Percentiles rank a stretch among this genome's conserved stretches.
phyloP scores from a whole-genome alignment of 2,113 vertebrate species.

The Globicephala melas region DNA sequence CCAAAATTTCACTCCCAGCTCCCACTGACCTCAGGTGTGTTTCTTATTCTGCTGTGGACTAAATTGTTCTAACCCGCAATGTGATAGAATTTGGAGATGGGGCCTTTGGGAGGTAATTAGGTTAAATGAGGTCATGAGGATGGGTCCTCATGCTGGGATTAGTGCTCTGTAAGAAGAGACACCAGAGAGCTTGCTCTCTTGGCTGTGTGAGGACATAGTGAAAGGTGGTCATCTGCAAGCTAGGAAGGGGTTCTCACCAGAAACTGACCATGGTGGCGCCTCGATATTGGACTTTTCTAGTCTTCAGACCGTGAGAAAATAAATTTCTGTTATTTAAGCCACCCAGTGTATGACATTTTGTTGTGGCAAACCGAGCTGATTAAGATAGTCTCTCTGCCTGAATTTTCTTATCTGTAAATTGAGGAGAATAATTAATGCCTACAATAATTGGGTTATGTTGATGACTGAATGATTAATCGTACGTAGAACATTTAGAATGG shows the following conservation, averaged over 20 bases:
- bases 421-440: neutral
- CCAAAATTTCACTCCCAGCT: neutral
- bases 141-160: neutral
- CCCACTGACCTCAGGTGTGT: neutral
- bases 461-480: neutral
- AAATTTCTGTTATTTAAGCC: neutral
- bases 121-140: neutral
- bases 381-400: neutral
- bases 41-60: neutral
- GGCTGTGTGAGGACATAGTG: neutral
- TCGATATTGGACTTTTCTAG: neutral
- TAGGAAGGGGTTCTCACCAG: neutral
- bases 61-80: neutral
- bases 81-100: neutral
- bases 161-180: neutral
- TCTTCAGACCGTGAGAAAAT: neutral
- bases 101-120: neutral
- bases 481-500: neutral
- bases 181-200: neutral
- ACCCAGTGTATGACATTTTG: neutral
- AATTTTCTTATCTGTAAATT: conserved; percentile 27
- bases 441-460: neutral
- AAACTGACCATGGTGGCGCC: neutral
- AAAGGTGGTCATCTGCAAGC: neutral
- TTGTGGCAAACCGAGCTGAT: neutral